phyloP scores from a whole-genome alignment of 1,140 invertebrate genomes.

The Asobara japonica region DNA sequence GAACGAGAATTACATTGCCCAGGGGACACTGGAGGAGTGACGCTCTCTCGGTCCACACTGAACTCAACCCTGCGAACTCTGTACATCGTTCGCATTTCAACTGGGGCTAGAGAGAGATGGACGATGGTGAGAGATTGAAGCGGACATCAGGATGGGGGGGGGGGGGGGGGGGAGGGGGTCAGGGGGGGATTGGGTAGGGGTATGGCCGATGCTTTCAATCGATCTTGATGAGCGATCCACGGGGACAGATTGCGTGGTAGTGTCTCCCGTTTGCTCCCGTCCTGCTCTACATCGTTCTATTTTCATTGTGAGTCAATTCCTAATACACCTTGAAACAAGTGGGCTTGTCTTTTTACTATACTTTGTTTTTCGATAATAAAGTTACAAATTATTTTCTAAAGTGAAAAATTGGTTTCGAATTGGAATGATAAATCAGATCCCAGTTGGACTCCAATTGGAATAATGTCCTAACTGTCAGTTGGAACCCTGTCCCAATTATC shows the following conservation, averaged over 20 bases:
- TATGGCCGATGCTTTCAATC: conserved; percentile 30
- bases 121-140: background rate
- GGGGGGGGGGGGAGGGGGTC: background rate
- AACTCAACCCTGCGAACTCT: background rate
- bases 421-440: no score
- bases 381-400: no score
- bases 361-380: no score
- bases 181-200: background rate
- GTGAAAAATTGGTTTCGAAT: background rate
- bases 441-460: no score
- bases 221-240: conserved; percentile 35
- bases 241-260: conserved; percentile 29
- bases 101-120: background rate
- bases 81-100: conserved; percentile 6
- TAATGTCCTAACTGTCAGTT: no score
- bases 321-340: no score
- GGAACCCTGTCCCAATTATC: no score
- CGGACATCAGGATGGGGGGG: background rate
- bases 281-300: background rate
- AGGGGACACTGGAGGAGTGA: conserved; percentile 34
- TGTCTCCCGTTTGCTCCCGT: conserved; percentile 23
- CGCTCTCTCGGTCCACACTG: conserved; percentile 1
- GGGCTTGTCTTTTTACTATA: no score
- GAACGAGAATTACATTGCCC: conserved; percentile 50
- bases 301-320: no score